Base-by-base conservation (phyloP, 2,888 invertebrate species). In the Drosophila melanocephala region DNA sequence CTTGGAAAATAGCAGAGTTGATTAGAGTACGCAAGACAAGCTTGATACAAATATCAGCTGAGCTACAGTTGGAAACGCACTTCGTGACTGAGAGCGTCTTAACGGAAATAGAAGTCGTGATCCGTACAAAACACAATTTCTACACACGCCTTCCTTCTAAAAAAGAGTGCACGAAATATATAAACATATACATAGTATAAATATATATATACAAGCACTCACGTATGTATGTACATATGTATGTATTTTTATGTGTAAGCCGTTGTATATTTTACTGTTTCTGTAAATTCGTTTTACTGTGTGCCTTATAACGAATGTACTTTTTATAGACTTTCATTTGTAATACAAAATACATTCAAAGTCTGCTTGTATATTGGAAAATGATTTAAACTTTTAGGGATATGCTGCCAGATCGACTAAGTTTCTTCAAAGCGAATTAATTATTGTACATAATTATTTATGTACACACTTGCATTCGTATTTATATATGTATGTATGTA, bases 31-130 rank as follows among this genome's bases (percentile, higher is more conserved):
- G 12, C 22, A 44, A 22, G 47, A 47, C 14, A 26, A 7, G 22
- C 22, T 47, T 16, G 26, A 26, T 22, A 1, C 44, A 26, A 26
- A 50, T 0, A 26, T 19, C 10, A 19, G 19, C 28, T 28, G 28
- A 19, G 19, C 28, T 28, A 51, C 12, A 19, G 5, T 19, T 51
- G 9, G 26, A 19, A 37, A 16, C 14, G 9, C n/a, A 30, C n/a
- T 57, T 57, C 57, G 39, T 57, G 39, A 42, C 19, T 35, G 42
- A 22, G 12, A n/a, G 16, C 2, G 53, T 22, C n/a, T 30, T 4
- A 35, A 28, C 22, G 35, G 28, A 30, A 52, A 30, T 22, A 47
- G 22, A 70, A 70, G 42, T 70, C 70, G 71, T 70, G 71, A 70
- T 71, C 37, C 53, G 4, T 53, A 53, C 22, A 53, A 66, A 66